phyloP scores from a whole-genome alignment of 2,113 vertebrate species.

The Nothocercus nigrocapillus region DNA sequence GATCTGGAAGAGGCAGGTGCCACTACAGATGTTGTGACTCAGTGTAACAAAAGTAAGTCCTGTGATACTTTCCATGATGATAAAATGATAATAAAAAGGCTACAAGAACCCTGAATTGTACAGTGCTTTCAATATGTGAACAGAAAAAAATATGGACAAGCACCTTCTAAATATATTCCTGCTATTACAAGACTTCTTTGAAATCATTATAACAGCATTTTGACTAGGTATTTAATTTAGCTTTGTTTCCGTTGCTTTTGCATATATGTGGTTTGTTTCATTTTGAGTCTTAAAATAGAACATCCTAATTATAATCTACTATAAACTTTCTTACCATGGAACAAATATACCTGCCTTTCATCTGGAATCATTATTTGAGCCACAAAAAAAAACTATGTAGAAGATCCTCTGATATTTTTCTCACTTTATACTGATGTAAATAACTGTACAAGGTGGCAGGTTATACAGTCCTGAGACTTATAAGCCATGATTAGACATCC shows the following conservation, averaged over 20 bases:
- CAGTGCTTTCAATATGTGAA: rapidly evolving
- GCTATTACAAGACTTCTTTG: neutral
- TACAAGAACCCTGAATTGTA: neutral
- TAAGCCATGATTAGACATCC: neutral
- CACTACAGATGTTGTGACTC: neutral
- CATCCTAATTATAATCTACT: neutral
- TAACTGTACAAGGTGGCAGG: neutral
- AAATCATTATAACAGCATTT: slow-evolving; percentile 15
- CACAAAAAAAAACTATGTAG: neutral
- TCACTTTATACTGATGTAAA: neutral
- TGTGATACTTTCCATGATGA: neutral
- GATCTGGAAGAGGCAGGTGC: neutral
- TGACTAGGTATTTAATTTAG: slow-evolving; percentile 28
- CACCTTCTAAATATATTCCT: neutral
- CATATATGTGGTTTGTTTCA: neutral
- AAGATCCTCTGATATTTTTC: neutral
- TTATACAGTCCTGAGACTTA: neutral
- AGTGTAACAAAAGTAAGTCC: neutral
- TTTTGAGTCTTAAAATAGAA: slow-evolving; percentile 26
- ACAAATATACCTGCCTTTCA: neutral
- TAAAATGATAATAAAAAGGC: neutral
- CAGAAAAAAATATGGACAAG: neutral
- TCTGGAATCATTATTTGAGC: neutral
- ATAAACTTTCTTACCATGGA: neutral
- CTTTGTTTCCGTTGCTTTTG: slow-evolving; percentile 9